A percentile compares a stretch with the other conserved stretches of the same genome.
These are phyloP conservation scores for Wasmannia auropunctata DNA, from an alignment of 1,140 invertebrate species.

Conservation along the genomic window DNA sequence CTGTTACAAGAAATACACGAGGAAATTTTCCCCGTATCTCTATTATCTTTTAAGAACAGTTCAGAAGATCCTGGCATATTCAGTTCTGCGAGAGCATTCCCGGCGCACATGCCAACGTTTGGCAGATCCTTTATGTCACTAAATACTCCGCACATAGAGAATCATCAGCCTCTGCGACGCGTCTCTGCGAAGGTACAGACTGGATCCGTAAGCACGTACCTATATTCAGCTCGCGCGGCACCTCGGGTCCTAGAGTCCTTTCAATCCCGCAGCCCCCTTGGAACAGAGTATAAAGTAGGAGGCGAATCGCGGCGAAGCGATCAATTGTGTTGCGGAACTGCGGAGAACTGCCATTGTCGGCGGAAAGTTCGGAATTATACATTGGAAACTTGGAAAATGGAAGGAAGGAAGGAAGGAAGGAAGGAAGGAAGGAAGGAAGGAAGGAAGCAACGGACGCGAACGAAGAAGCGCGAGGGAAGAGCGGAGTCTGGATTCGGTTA, in stretches of 20 bases:
- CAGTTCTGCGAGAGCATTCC: slow-evolving; percentile 6
- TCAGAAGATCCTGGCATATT: background rate
- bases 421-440: slow-evolving; percentile 66
- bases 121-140: background rate
- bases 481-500: slow-evolving; percentile 62
- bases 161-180: slow-evolving; percentile 3
- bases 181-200: background rate
- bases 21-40: background rate
- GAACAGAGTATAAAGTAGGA: slow-evolving; percentile 36
- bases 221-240: slow-evolving; percentile 31
- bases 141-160: slow-evolving; percentile 21
- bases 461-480: slow-evolving; percentile 17
- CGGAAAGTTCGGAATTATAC: slow-evolving; percentile 82
- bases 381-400: slow-evolving; percentile 81
- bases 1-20: background rate
- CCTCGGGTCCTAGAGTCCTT: slow-evolving; percentile 51
- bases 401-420: slow-evolving; percentile 72
- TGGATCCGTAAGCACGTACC: slow-evolving; percentile 26
- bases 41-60: slow-evolving; percentile 4
- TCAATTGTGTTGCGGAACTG: slow-evolving; percentile 83
- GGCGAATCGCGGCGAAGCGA: slow-evolving; percentile 76
- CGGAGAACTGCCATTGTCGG: slow-evolving; percentile 80
- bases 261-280: slow-evolving; percentile 51
- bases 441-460: slow-evolving; percentile 29
- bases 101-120: background rate